These are phyloP conservation scores for Aplochiton taeniatus DNA, from an alignment of 2,797 vertebrate species.

Conservation along the genomic window DNA sequence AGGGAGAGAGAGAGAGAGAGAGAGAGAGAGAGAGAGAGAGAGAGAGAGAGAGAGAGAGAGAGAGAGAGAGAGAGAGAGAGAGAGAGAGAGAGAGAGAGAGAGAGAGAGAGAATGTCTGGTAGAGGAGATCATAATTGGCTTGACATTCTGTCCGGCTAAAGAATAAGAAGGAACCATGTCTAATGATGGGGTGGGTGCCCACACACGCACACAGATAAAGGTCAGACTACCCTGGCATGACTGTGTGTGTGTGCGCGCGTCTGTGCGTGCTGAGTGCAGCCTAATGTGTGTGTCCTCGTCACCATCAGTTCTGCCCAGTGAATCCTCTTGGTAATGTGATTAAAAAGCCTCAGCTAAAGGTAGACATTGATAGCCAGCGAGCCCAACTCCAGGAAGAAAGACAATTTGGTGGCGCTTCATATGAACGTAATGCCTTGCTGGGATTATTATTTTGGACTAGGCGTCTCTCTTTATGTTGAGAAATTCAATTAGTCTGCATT, in stretches of 20 bases:
- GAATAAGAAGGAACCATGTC: slow-evolving; percentile 17
- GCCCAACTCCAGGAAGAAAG: too few species aligned
- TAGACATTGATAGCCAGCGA: too few species aligned
- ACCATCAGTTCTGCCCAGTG: too few species aligned
- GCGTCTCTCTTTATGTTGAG: too few species aligned
- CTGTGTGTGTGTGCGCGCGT: not conserved
- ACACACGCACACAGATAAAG: slow-evolving; percentile 27
- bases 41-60: slow-evolving; percentile 18
- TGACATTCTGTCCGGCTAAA: slow-evolving; percentile 47
- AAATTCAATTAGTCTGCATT: too few species aligned
- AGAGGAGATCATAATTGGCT: slow-evolving; percentile 46
- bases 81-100: slow-evolving; percentile 15
- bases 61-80: not conserved
- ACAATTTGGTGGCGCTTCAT: too few species aligned
- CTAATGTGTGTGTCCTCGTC: too few species aligned
- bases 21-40: slow-evolving; percentile 33
- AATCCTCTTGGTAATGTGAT: too few species aligned
- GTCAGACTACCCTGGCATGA: slow-evolving; percentile 29
- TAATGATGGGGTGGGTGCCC: slow-evolving; percentile 44
- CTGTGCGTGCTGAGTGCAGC: too few species aligned
- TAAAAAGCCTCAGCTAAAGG: too few species aligned
- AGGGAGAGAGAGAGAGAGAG: slow-evolving; percentile 11
- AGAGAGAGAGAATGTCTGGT: slow-evolving; percentile 31
- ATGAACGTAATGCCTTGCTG: too few species aligned
- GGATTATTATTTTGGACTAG: too few species aligned